Percentiles rank a stretch among this genome's conserved stretches.
These are phyloP conservation scores for Xiphias gladius DNA, from an alignment of 2,113 vertebrate genomes.

Conservation along the genomic window DNA sequence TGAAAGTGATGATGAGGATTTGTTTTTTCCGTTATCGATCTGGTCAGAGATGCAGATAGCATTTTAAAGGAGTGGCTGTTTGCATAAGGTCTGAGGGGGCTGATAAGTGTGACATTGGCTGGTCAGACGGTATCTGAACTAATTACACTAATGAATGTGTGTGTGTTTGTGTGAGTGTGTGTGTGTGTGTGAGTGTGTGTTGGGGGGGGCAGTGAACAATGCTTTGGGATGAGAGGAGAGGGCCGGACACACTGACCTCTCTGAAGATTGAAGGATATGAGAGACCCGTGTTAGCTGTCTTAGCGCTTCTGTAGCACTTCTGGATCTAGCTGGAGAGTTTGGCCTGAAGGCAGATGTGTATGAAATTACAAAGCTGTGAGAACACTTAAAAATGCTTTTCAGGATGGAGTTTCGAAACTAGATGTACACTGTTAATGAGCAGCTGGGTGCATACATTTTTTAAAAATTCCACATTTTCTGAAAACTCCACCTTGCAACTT, in stretches of 20 bases:
- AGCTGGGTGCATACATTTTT: background rate
- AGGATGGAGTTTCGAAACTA: background rate
- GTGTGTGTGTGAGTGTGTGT: too few species aligned
- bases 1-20: conserved; percentile 53
- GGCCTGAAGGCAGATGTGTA: conserved; percentile 32
- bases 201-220: conserved; percentile 12
- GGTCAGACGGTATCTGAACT: conserved; percentile 60
- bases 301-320: conserved; percentile 59
- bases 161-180: too few species aligned
- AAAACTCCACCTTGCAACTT: background rate
- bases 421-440: conserved; percentile 17
- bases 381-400: conserved; percentile 22
- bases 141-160: conserved; percentile 81
- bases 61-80: conserved; percentile 67
- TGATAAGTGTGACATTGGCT: conserved; percentile 73
- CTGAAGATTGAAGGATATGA: conserved; percentile 63
- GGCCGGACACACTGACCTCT: conserved; percentile 67
- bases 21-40: conserved; percentile 55
- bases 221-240: conserved; percentile 55
- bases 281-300: conserved; percentile 60
- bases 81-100: conserved; percentile 48
- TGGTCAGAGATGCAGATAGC: conserved; percentile 63
- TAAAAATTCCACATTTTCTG: background rate
- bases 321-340: conserved; percentile 29
- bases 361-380: conserved; percentile 45